A percentile compares a stretch with the other conserved stretches of the same genome.
phyloP scores from a whole-genome alignment of 1,140 invertebrate species.

The Drosophila pectinifera region DNA sequence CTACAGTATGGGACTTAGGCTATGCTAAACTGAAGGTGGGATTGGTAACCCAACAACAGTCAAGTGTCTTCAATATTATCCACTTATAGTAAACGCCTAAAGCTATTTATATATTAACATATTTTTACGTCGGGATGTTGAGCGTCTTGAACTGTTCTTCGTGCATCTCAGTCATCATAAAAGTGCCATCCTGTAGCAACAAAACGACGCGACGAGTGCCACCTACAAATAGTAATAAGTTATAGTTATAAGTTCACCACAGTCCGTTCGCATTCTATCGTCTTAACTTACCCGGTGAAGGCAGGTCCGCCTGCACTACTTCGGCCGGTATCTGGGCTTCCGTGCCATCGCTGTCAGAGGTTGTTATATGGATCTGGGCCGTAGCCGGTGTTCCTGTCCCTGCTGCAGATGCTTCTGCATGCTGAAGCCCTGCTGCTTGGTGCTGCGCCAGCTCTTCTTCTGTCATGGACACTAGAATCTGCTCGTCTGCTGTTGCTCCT shows the following conservation, averaged over 20 bases:
- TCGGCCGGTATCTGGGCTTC: constrained; percentile 92
- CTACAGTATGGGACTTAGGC: constrained; percentile 5
- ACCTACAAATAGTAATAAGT: constrained; percentile 85
- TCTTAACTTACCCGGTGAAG: constrained; percentile 89
- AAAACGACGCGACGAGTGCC: constrained; percentile 92
- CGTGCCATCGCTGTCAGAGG: constrained; percentile 86
- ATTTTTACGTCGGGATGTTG: constrained; percentile 85
- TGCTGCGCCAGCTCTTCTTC: constrained; percentile 86
- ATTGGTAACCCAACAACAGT: constrained; percentile 1
- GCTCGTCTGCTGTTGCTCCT: constrained; percentile 85
- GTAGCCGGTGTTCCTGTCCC: constrained; percentile 59
- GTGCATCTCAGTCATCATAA: constrained; percentile 93
- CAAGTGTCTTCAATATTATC: constrained; percentile 22
- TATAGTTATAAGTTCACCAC: not conserved
- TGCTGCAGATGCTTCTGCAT: constrained; percentile 48
- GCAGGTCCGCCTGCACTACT: constrained; percentile 92
- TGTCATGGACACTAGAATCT: constrained; percentile 86
- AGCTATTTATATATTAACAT: constrained; percentile 16
- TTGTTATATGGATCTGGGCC: constrained; percentile 82
- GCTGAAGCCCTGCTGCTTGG: constrained; percentile 79
- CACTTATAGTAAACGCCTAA: constrained; percentile 23
- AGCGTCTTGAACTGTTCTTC: constrained; percentile 92
- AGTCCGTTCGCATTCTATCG: too few species aligned
- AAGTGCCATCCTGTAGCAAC: constrained; percentile 91
- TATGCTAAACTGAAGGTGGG: constrained; percentile 11